Evolutionary conservation across 2,113 vertebrate genomes (phyloP).

Genomic region (pig (Sus scrofa)): DNA sequence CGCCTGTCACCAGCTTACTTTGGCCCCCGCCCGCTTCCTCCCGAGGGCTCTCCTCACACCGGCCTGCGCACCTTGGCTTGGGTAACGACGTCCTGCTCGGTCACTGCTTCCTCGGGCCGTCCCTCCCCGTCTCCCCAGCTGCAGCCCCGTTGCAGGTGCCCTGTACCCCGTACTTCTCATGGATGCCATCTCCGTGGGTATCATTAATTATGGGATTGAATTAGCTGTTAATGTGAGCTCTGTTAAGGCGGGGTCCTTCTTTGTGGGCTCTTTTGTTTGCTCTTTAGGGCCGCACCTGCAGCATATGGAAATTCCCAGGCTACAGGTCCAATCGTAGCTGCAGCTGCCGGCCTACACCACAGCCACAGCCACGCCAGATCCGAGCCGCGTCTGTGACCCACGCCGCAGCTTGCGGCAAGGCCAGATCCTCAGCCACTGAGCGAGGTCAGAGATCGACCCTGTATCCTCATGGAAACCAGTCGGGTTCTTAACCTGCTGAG

Average conservation of each 20-base stretch:
- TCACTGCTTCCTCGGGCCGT: neutral
- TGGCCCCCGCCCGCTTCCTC: neutral
- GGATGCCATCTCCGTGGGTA: neutral
- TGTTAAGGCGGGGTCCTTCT: neutral
- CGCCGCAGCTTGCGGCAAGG: too few relatives aligned
- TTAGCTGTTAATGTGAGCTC: neutral
- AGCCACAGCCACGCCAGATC: too few relatives aligned
- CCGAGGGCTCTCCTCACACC: neutral
- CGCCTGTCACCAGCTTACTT: neutral
- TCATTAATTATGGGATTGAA: neutral
- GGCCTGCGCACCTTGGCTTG: neutral
- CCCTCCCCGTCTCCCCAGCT: neutral
- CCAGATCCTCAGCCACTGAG: too few relatives aligned
- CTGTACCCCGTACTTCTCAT: neutral
- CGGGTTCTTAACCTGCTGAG: too few relatives aligned
- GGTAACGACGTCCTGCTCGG: neutral
- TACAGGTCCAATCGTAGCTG: too few relatives aligned
- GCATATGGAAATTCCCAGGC: too few relatives aligned
- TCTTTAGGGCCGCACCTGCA: too few relatives aligned
- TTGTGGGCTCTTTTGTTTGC: too few relatives aligned
- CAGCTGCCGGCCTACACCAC: too few relatives aligned
- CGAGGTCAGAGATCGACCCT: too few relatives aligned
- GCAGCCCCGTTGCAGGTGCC: neutral
- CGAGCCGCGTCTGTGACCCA: too few relatives aligned
- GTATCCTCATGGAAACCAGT: too few relatives aligned